phyloP scores from a whole-genome alignment of 2,797 vertebrate genomes.

The Xyrichtys novacula region DNA sequence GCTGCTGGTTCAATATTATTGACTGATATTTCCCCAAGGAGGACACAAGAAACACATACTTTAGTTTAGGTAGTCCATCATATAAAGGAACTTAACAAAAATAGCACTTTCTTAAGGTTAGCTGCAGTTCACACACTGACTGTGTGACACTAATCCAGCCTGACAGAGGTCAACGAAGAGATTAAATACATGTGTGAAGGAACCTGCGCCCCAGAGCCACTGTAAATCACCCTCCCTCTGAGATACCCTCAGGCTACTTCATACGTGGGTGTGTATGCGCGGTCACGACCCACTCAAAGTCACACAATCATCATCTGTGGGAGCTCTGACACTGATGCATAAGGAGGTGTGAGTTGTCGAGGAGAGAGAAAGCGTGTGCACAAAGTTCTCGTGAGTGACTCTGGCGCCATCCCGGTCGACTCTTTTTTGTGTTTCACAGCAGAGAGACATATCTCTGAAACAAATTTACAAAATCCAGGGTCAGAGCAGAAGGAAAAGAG shows the following conservation, averaged over 20 bases:
- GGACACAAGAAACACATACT: conserved; percentile 30
- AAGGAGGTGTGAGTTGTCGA: conserved; percentile 37
- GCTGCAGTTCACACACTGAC: conserved; percentile 3
- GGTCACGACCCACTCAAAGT: conserved; percentile 61
- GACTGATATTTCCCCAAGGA: conserved; percentile 11
- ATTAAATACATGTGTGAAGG: conserved; percentile 62
- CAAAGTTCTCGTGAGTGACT: conserved; percentile 6
- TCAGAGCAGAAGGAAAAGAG: conserved; percentile 27
- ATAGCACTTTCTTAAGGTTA: neutral
- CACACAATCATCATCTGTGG: conserved; percentile 39
- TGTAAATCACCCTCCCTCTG: conserved; percentile 46
- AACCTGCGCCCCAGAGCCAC: conserved; percentile 40
- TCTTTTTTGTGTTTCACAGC: conserved; percentile 33
- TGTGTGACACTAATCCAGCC: conserved; percentile 31
- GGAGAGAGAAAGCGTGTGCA: conserved; percentile 28
- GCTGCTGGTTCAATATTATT: conserved; percentile 37
- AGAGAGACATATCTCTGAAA: conserved; percentile 21
- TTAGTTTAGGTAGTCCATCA: conserved; percentile 8
- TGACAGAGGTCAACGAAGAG: conserved; percentile 63
- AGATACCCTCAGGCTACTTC: conserved; percentile 11
- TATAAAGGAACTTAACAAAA: conserved; percentile 1
- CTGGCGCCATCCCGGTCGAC: conserved; percentile 16
- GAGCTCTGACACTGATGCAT: conserved; percentile 55
- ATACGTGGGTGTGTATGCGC: conserved; percentile 24
- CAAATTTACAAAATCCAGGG: conserved; percentile 33